Evolutionary conservation across 2,888 invertebrate species (phyloP), one percentile per base, ranked within the genome.

Genomic region (Notodonta dromedarius): DNA sequence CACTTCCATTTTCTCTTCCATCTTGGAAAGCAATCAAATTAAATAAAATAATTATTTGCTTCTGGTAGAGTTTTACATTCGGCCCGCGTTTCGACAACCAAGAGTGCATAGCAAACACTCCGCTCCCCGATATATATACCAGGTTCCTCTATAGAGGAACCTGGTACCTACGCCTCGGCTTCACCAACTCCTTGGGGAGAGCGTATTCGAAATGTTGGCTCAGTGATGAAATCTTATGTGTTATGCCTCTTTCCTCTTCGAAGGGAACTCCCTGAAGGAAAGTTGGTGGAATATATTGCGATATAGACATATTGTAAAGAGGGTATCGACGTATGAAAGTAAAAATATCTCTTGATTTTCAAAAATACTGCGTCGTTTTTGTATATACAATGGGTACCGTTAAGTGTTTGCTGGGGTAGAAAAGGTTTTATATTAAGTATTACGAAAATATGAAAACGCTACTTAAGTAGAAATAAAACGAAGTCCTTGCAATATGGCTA

Each of bases 41-140:
- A 32, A 39, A 44, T 68, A 57, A 59, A 72, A 70, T 70, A 70
- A 70, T 73, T 70, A 73, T 70, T 73, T 73, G 73, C 66, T 66
- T 60, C 66, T 62, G 60, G 48, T 66, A 48, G 66, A 65, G 59
- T 62, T 72, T 54, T 54, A 61, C 56, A 70, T 73, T 71, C 65
- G 65, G 66, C 66, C 67, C 62, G 55, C 62, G 55, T 63, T 68
- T 59, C 59, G 62, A 64, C 57, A 53, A 54, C 13, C 62, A 65
- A 61, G 56, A 80, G 80, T 70, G 73, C 66, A 74, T 62, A 59
- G 67, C 78, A 78, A 79, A 80, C 73, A 80, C 69, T 73, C 59
- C 62, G 58, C 61, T 67, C 73, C 61, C 65, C 64, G 69, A 71
- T 56, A 66, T n/a, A n/a, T n/a, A n/a, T n/a, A n/a, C n/a, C n/a